A percentile compares a stretch with the other conserved stretches of the same genome.
Conservation (phyloP, 2,797 vertebrate genomes). For the Halcyon badia region DNA sequence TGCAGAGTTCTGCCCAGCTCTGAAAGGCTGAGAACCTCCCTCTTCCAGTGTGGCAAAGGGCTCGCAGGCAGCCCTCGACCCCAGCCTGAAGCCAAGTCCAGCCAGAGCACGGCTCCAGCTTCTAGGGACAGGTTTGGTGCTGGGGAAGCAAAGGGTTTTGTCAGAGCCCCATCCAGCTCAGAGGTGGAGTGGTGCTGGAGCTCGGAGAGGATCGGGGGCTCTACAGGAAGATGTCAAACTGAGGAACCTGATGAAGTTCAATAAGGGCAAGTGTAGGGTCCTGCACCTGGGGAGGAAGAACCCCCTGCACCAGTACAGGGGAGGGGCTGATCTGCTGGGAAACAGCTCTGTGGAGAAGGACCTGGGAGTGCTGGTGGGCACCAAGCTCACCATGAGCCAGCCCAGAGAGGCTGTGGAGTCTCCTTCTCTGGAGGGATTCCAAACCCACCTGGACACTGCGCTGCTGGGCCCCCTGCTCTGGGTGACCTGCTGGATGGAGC, state of each 20-base stretch:
- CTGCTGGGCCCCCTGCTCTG: too few relatives aligned
- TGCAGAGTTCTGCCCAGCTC: neutral
- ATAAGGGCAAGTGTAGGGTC: neutral
- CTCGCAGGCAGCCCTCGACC: neutral
- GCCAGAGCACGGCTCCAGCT: neutral
- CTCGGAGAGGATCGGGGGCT: accelerated
- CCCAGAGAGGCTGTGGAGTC: too few relatives aligned
- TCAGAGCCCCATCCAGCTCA: neutral
- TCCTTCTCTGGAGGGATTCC: neutral
- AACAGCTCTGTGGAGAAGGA: neutral
- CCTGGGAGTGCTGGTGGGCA: neutral
- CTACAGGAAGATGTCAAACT: neutral
- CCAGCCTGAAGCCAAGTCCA: neutral
- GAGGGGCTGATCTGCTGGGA: neutral
- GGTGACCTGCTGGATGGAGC: too few relatives aligned
- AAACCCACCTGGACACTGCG: neutral
- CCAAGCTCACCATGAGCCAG: neutral
- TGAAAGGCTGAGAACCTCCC: neutral
- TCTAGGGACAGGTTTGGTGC: neutral
- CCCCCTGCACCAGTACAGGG: neutral
- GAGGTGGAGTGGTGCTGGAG: neutral
- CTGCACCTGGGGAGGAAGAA: neutral
- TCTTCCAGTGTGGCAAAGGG: neutral
- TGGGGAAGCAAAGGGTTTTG: neutral
- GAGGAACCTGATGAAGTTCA: neutral